Conservation (phyloP, 2,888 invertebrate genomes). For the Microchrysa polita region DNA sequence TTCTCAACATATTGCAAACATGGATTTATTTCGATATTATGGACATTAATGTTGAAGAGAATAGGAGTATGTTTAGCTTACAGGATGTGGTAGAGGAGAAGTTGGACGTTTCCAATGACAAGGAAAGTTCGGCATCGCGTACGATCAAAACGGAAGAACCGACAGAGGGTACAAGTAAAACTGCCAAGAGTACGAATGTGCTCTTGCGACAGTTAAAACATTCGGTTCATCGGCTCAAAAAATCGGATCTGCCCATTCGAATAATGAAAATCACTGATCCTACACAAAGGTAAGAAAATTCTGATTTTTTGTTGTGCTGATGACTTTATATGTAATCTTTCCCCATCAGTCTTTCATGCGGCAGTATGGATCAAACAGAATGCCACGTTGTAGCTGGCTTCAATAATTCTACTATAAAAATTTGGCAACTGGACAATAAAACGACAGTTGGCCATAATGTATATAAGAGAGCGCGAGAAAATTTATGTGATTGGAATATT, state of each 20-base stretch:
- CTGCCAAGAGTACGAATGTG: slow-evolving; percentile 23
- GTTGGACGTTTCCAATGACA: slow-evolving; percentile 8
- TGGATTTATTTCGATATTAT: slow-evolving; percentile 72
- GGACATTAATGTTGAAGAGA: slow-evolving; percentile 61
- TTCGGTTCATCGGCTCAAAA: slow-evolving; percentile 41
- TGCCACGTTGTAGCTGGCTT: slow-evolving; percentile 63
- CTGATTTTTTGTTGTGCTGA: not conserved
- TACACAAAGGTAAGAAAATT: slow-evolving; percentile 47
- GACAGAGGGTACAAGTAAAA: not conserved
- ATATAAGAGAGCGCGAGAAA: slow-evolving; percentile 53
- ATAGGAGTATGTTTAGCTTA: slow-evolving; percentile 49
- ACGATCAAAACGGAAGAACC: slow-evolving; percentile 28
- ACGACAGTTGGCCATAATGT: slow-evolving; percentile 58
- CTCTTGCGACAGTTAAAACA: slow-evolving; percentile 42
- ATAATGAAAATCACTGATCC: slow-evolving; percentile 52
- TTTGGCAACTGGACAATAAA: slow-evolving; percentile 63
- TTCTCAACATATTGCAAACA: slow-evolving; percentile 73
- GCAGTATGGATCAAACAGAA: slow-evolving; percentile 58
- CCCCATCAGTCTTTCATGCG: slow-evolving; percentile 49
- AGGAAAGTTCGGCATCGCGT: not conserved
- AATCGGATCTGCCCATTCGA: slow-evolving; percentile 48
- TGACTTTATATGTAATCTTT: slow-evolving; percentile 3
- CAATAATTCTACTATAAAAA: slow-evolving; percentile 59
- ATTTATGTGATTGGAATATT: slow-evolving; percentile 58
- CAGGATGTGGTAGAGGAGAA: slow-evolving; percentile 24